Base-by-base conservation (phyloP, 2,888 invertebrate genomes). In the Athalia cordata region DNA sequence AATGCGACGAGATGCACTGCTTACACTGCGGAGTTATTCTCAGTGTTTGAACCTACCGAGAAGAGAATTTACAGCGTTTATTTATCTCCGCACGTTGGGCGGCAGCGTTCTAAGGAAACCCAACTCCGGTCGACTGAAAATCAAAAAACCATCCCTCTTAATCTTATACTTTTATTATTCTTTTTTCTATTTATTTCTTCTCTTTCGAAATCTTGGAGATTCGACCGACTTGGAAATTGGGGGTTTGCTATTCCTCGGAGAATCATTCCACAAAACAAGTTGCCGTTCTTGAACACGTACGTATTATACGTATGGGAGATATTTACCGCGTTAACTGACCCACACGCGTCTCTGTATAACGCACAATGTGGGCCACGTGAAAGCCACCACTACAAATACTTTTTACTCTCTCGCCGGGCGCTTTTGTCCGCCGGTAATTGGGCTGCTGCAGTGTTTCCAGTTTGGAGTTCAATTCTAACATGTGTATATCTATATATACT, bases 321-420 rank as follows among this genome's bases (percentile, higher is more conserved):
- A 8, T 55, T n/a, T n/a, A 11, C 55, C n/a, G 55, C n/a, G 9
- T 55, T 55, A n/a, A 55, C 55, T 55, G 29, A 55, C 55, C 55
- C 8, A 55, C 55, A 55, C 55, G 8, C 9, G 3, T n/a, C 2
- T 55, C 47, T 47, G 57, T 59, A 59, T 50, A n/a, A 47, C 9
- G 62, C 62, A 9, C n/a, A n/a, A 61, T 75, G 75, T 75, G 75
- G 75, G 75, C 75, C 75, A 75, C 6, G 75, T 62, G 75, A 75
- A 75, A 75, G 75, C 75, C 75, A 50, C 62, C 11, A 59, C 52
- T 59, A 57, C 13, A 59, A 13, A 72, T 47, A n/a, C 9, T 75
- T 75, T 72, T 75, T 75, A 75, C 62, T 75, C 64, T 64, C 75
- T 75, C 75, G 75, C 9, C 29, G 29, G 29, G 29, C 49, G 52